Percentiles rank a stretch among this genome's conserved stretches.
phyloP scores from a whole-genome alignment of 2,113 vertebrate species.

The Neolamprologus toae region DNA sequence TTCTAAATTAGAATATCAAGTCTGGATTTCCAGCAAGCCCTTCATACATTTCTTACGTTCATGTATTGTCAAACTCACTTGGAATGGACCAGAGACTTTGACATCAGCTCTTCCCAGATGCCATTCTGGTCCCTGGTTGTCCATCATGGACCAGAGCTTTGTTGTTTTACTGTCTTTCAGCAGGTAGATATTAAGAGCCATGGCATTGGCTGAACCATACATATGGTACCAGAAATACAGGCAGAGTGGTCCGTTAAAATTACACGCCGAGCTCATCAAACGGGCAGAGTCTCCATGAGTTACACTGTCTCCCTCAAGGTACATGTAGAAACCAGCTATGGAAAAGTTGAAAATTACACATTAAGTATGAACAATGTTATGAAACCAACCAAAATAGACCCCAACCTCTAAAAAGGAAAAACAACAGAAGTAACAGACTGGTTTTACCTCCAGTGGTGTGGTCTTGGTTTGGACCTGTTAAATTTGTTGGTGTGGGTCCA shows the following conservation, averaged over 20 bases:
- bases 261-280: conserved; percentile 64
- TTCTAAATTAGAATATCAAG: neutral
- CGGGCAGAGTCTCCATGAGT: conserved; percentile 58
- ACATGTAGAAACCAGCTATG: conserved; percentile 77
- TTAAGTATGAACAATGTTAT: neutral
- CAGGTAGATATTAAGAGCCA: conserved; percentile 67
- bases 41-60: neutral
- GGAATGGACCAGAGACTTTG: conserved; percentile 32
- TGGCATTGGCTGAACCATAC: conserved; percentile 63
- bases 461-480: conserved; percentile 73
- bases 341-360: neutral
- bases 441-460: conserved; percentile 76
- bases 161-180: conserved; percentile 17
- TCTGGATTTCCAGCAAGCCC: neutral
- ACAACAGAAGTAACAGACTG: neutral
- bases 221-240: conserved; percentile 82
- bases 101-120: conserved; percentile 43
- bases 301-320: conserved; percentile 59
- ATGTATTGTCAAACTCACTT: conserved; percentile 43
- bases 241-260: conserved; percentile 61
- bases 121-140: conserved; percentile 69
- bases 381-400: neutral
- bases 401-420: neutral
- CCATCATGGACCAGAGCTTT: conserved; percentile 40
- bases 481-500: conserved; percentile 67